phyloP scores from a whole-genome alignment of 2,797 vertebrate species.

The Anableps anableps region DNA sequence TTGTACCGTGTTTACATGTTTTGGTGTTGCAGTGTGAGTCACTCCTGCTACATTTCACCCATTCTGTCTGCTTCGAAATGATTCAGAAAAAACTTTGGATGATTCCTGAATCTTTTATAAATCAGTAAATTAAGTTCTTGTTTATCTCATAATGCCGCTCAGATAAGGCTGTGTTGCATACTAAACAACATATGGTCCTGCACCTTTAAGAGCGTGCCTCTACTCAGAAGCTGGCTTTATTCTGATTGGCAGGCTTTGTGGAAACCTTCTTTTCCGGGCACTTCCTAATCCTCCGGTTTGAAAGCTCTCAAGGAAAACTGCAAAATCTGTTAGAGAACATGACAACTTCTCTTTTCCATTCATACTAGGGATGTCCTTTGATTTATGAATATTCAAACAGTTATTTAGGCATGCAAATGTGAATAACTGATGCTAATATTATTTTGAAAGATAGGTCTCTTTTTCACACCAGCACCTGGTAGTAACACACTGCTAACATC shows the following conservation, averaged over 20 bases:
- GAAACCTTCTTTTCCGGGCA: neutral
- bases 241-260: neutral
- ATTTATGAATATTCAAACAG: neutral
- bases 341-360: neutral
- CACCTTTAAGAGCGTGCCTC: neutral
- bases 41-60: conserved; percentile 11
- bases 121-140: neutral
- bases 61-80: conserved; percentile 9
- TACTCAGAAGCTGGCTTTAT: neutral
- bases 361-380: neutral
- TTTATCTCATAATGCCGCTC: neutral
- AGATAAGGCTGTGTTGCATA: neutral
- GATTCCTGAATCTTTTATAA: neutral
- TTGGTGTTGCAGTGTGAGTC: conserved; percentile 24
- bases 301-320: neutral
- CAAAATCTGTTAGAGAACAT: neutral
- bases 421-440: neutral
- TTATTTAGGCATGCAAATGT: neutral
- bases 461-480: neutral
- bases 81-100: neutral
- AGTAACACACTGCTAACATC: neutral
- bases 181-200: neutral
- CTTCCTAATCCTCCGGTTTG: neutral
- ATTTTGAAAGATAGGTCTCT: neutral
- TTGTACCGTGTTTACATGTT: conserved; percentile 41